Conservation (phyloP, 23 tunicate species). For the Trididemnum clinides region DNA sequence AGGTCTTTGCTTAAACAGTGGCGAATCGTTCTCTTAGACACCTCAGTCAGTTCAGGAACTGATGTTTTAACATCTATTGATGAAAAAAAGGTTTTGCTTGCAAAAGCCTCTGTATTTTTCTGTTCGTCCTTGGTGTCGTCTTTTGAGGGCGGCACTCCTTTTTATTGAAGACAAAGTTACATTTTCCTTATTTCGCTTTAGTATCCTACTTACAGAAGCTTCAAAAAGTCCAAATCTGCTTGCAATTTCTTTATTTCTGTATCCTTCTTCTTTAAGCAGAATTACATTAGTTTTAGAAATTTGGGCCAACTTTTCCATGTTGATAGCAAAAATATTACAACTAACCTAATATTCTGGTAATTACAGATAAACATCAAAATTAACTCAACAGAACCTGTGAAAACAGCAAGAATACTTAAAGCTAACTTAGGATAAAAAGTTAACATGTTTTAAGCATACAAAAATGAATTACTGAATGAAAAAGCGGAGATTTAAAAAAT, state of each 20-base stretch:
- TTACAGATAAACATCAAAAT: conserved; percentile 20
- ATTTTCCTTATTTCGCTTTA: neutral
- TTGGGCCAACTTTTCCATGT: conserved; percentile 12
- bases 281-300: conserved; percentile 11
- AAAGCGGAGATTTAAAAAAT: neutral
- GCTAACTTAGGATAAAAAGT: conserved; percentile 28
- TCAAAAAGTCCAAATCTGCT: conserved; percentile 28
- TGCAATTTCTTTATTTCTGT: conserved; percentile 24
- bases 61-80: neutral
- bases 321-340: neutral
- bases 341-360: conserved; percentile 6
- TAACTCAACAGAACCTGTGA: conserved; percentile 28
- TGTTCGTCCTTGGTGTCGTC: conserved; percentile 9
- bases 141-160: conserved; percentile 2
- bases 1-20: conserved; percentile 2
- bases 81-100: neutral
- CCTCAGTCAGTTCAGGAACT: conserved; percentile 1
- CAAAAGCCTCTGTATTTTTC: neutral
- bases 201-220: conserved; percentile 14
- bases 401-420: conserved; percentile 14
- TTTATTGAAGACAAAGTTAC: neutral
- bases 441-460: conserved; percentile 2
- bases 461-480: conserved; percentile 4
- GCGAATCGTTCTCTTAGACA: neutral
- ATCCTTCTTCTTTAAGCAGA: conserved; percentile 12